Conservation (phyloP, 2,797 vertebrate species). For the Arremon brunneinucha region DNA sequence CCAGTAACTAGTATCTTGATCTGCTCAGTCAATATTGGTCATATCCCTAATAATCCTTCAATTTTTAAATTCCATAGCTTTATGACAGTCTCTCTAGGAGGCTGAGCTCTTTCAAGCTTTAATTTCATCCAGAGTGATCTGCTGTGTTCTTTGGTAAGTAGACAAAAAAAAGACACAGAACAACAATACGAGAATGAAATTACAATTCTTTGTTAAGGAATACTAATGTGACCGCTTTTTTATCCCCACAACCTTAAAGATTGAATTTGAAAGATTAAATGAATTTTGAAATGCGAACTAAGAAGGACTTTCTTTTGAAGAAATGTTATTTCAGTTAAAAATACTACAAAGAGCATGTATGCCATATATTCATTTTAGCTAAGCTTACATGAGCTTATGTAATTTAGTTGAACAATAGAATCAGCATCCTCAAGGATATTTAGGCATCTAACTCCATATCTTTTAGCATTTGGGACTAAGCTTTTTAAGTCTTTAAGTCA, state of each 20-base stretch:
- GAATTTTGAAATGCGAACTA: background rate
- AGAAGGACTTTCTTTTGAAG: background rate
- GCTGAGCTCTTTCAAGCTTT: background rate
- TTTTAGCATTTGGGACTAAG: background rate
- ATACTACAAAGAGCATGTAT: background rate
- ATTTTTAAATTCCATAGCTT: background rate
- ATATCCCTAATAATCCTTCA: background rate
- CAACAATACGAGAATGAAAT: background rate
- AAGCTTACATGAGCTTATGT: background rate
- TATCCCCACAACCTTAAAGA: background rate
- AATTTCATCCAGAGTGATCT: background rate
- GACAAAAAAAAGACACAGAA: background rate
- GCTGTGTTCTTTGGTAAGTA: background rate
- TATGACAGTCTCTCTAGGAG: background rate
- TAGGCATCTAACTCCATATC: background rate
- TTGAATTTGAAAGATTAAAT: background rate
- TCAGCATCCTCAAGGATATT: background rate
- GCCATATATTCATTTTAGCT: background rate
- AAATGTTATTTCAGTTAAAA: background rate
- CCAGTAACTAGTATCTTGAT: background rate
- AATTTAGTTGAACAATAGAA: background rate
- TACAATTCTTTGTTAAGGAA: background rate
- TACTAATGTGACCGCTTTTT: background rate
- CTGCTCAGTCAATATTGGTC: background rate
- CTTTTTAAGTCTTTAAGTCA: background rate